Conservation (phyloP, 2,113 vertebrate species). For the Chrysemys picta region DNA sequence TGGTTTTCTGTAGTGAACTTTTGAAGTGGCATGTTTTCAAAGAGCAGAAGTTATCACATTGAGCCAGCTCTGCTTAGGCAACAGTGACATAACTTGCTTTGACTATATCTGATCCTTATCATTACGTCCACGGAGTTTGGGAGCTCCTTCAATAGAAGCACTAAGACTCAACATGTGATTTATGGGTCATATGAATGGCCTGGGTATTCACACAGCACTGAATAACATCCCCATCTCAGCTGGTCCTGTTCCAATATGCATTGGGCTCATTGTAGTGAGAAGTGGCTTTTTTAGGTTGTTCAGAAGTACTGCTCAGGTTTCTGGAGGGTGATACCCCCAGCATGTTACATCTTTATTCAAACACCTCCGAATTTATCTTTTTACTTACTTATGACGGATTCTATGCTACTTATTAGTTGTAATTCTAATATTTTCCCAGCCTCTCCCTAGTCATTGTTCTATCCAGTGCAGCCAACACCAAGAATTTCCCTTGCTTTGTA, state of each 20-base stretch:
- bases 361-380: background rate
- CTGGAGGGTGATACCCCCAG: background rate
- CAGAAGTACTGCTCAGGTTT: background rate
- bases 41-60: background rate
- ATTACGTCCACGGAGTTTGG: background rate
- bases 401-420: background rate
- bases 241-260: background rate
- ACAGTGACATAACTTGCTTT: background rate
- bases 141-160: background rate
- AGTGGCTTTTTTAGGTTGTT: background rate
- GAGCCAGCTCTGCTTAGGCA: background rate
- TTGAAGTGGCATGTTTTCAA: background rate
- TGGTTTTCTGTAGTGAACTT: background rate
- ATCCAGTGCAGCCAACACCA: rapidly evolving
- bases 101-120: background rate
- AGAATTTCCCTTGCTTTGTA: background rate
- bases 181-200: background rate
- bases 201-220: background rate
- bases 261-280: background rate
- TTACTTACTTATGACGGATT: background rate
- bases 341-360: background rate
- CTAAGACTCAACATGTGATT: background rate
- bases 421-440: background rate
- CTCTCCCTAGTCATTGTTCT: rapidly evolving
- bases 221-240: background rate